phyloP scores from a whole-genome alignment of 2,888 invertebrate genomes.

The Noctua janthina region DNA sequence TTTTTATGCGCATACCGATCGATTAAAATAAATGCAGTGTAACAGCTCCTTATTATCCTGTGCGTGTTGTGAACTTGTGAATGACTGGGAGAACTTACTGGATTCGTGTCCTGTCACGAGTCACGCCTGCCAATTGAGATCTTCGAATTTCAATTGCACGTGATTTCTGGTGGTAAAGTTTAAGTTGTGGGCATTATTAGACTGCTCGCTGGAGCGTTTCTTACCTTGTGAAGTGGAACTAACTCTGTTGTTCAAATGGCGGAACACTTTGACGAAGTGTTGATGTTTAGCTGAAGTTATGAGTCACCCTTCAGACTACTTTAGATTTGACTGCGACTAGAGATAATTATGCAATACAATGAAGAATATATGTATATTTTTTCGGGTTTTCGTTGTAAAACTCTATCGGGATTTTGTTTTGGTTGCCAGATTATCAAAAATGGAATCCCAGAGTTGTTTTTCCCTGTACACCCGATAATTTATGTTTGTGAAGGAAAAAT shows the following conservation, averaged over 20 bases:
- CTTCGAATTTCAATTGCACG: conserved; percentile 35
- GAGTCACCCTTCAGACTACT: conserved; percentile 10
- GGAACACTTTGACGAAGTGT: conserved; percentile 45
- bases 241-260: conserved; percentile 42
- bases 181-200: conserved; percentile 19
- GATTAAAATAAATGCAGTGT: conserved; percentile 61
- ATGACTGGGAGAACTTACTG: conserved; percentile 37
- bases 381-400: no score
- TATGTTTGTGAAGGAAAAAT: conserved; percentile 5
- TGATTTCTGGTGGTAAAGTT: conserved; percentile 37
- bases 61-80: conserved; percentile 54
- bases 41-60: conserved; percentile 46
- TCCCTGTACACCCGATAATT: neutral
- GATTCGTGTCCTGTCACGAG: conserved; percentile 41
- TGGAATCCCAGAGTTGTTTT: neutral
- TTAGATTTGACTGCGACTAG: neutral
- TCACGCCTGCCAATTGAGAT: conserved; percentile 32
- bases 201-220: conserved; percentile 45
- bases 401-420: neutral
- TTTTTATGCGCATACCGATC: conserved; percentile 48
- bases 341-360: neutral
- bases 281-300: conserved; percentile 37
- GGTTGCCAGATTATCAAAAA: neutral
- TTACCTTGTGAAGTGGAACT: conserved; percentile 47
- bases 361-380: neutral